A percentile compares a stretch with the other conserved stretches of the same genome.
These are phyloP conservation scores for Amphipyra berbera DNA, from an alignment of 2,888 invertebrate genomes.

Conservation along the genomic window DNA sequence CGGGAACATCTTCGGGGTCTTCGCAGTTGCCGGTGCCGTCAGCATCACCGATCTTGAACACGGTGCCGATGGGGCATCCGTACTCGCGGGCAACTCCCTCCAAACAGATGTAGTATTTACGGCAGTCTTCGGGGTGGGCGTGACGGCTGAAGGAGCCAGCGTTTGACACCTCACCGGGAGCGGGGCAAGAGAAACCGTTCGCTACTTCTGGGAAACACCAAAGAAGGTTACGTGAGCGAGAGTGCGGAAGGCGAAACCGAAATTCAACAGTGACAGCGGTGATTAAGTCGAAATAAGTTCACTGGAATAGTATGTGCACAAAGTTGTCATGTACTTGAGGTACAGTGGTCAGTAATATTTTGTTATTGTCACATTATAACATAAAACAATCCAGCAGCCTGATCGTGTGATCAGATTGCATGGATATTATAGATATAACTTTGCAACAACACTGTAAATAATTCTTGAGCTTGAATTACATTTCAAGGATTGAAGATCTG, in stretches of 20 bases:
- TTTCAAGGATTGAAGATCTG: conserved; percentile 46
- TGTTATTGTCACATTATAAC: not conserved
- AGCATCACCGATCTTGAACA: conserved; percentile 97
- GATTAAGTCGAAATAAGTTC: conserved; percentile 61
- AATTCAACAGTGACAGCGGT: conserved; percentile 67
- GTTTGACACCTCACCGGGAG: conserved; percentile 94
- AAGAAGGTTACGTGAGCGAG: conserved; percentile 77
- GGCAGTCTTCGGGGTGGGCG: conserved; percentile 98
- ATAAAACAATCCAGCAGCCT: conserved; percentile 4
- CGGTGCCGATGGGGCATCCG: conserved; percentile 98
- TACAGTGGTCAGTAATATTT: not conserved
- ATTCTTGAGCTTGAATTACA: conserved; percentile 44
- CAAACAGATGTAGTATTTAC: conserved; percentile 98
- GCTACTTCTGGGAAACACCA: conserved; percentile 94
- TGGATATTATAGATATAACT: conserved; percentile 13
- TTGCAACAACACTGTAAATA: conserved; percentile 27
- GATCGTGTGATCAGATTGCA: conserved; percentile 9
- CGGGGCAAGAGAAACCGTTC: conserved; percentile 96
- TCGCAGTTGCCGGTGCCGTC: conserved; percentile 98
- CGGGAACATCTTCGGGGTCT: conserved; percentile 98
- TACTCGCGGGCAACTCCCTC: conserved; percentile 97
- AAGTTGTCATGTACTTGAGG: conserved; percentile 29
- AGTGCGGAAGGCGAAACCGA: conserved; percentile 74
- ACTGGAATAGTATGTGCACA: conserved; percentile 57
- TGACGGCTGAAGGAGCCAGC: conserved; percentile 98